phyloP scores from a whole-genome alignment of 2,888 invertebrate genomes.

The Mimas tiliae region DNA sequence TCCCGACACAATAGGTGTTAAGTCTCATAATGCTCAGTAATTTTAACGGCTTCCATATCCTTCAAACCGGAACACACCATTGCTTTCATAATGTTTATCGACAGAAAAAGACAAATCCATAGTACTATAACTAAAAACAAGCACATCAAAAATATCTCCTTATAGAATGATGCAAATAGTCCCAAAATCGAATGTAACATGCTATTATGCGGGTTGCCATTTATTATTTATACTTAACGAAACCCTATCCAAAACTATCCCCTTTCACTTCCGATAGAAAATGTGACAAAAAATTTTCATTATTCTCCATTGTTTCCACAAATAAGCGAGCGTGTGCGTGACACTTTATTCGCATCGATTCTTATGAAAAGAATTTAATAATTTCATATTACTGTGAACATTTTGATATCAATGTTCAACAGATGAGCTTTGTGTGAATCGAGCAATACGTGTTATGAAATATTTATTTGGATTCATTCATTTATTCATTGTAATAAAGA shows the following conservation, averaged over 20 bases:
- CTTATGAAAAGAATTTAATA: background rate
- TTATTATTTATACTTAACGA: background rate
- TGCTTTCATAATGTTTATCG: no score
- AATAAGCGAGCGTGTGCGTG: slow-evolving; percentile 30
- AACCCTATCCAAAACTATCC: background rate
- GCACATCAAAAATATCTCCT: no score
- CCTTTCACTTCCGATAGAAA: slow-evolving; percentile 26
- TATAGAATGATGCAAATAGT: no score
- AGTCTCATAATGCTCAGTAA: no score
- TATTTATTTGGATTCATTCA: background rate
- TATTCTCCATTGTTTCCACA: slow-evolving; percentile 31
- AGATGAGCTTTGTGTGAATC: background rate
- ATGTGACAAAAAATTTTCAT: slow-evolving; percentile 39
- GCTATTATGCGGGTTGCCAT: no score
- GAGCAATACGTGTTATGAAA: background rate
- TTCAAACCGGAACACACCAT: no score
- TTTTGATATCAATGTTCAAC: background rate
- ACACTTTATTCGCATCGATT: slow-evolving; percentile 33
- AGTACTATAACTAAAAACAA: no score
- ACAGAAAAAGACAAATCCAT: no score
- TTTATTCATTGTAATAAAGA: background rate
- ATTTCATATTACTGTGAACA: background rate
- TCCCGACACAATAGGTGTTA: no score
- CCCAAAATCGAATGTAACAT: no score
- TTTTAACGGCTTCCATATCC: no score